Percentiles rank a stretch among this genome's conserved stretches.
Conservation (phyloP, 92 coral and sea anemone genomes). For the Bergia sp. region DNA sequence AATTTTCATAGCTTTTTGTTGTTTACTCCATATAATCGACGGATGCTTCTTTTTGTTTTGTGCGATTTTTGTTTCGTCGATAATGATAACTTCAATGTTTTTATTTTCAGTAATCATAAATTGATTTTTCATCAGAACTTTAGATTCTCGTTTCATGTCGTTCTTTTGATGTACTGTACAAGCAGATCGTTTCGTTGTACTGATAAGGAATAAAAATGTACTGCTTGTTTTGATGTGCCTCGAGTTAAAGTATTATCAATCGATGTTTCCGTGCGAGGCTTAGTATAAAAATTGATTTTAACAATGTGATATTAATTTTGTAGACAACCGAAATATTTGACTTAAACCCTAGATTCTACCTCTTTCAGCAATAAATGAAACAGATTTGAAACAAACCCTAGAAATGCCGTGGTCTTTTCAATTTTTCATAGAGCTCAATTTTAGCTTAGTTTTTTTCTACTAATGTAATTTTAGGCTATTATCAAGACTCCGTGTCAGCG, state of each 20-base stretch:
- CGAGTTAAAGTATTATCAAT: background rate
- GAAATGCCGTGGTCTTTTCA: background rate
- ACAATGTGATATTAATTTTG: too few species aligned
- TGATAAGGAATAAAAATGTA: too few species aligned
- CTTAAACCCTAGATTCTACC: background rate
- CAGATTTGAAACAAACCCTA: background rate
- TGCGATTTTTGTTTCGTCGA: background rate
- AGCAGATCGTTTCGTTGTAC: background rate
- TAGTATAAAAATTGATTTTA: constrained; percentile 5
- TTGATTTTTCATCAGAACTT: too few species aligned
- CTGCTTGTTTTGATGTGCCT: background rate
- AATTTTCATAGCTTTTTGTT: background rate
- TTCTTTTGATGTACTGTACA: too few species aligned
- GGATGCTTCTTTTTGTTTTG: background rate
- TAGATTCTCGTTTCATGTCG: too few species aligned
- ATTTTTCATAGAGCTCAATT: background rate
- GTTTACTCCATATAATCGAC: background rate
- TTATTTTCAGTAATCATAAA: too few species aligned
- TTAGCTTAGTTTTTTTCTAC: background rate
- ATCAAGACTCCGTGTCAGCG: too few species aligned
- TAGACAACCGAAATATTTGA: background rate
- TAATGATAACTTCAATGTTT: background rate
- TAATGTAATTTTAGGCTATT: background rate
- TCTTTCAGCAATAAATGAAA: background rate
- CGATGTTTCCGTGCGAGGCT: background rate